These are phyloP conservation scores for Cephus runcator DNA, from an alignment of 2,888 invertebrate species.

Conservation along the genomic window DNA sequence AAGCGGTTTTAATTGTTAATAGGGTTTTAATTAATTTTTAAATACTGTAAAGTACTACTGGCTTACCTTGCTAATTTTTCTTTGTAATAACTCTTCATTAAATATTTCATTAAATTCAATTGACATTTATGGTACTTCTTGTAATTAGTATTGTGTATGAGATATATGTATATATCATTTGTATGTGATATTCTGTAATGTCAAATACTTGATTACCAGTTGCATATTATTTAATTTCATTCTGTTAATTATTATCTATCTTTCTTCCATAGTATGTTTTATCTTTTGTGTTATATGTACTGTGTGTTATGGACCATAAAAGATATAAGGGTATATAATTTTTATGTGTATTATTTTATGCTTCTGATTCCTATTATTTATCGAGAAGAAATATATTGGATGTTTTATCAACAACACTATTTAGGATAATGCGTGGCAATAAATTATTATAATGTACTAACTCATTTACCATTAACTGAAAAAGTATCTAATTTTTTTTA, in stretches of 20 bases:
- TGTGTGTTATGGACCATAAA: background rate
- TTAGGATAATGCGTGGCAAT: background rate
- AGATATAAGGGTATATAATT: background rate
- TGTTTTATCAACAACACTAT: background rate
- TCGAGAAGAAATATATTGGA: background rate
- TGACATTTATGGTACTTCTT: background rate
- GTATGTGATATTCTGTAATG: background rate
- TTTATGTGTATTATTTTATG: background rate
- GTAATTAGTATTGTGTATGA: background rate
- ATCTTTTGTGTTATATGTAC: background rate
- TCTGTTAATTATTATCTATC: background rate
- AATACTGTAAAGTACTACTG: background rate
- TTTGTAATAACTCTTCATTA: background rate
- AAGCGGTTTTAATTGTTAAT: background rate
- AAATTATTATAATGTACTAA: background rate
- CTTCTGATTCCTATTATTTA: background rate
- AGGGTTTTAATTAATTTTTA: background rate
- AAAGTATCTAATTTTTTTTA: background rate
- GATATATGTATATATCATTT: background rate
- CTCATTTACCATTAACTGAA: background rate
- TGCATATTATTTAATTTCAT: background rate
- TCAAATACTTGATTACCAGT: background rate
- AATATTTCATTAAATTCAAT: conserved; percentile 1
- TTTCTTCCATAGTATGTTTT: background rate
- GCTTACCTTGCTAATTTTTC: background rate